Evolutionary conservation across 2,113 vertebrate genomes (phyloP).

Genomic region (Calyptommatus sinebrachiatus): DNA sequence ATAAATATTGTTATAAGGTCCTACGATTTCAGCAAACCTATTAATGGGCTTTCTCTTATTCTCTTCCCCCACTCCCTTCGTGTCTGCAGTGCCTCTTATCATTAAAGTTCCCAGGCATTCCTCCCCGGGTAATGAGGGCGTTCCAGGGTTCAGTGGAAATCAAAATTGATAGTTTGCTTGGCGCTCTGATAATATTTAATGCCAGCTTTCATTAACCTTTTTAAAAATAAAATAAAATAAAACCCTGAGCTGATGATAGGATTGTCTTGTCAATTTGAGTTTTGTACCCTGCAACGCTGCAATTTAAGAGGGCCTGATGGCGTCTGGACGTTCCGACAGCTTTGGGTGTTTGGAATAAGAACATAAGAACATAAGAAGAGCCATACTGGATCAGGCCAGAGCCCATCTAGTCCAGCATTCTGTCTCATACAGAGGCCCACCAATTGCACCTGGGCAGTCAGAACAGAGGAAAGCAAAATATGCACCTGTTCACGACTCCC

Average conservation of each 20-base stretch:
- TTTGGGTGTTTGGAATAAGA: background rate
- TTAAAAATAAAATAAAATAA: conserved; percentile 33
- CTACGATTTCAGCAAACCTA: conserved; percentile 46
- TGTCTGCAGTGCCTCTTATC: conserved; percentile 47
- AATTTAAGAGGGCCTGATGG: conserved; percentile 39
- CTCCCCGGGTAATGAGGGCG: conserved; percentile 32
- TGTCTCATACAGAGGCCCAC: too few species aligned
- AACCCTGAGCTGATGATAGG: conserved; percentile 14
- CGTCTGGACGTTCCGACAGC: conserved; percentile 28
- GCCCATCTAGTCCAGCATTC: too few species aligned
- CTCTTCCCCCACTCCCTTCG: conserved; percentile 22
- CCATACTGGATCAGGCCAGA: too few species aligned
- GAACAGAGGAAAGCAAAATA: too few species aligned
- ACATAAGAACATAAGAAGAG: too few species aligned
- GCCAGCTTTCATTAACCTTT: conserved; percentile 66
- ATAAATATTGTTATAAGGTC: conserved; percentile 57
- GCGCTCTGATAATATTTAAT: conserved; percentile 55
- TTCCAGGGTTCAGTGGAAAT: conserved; percentile 40
- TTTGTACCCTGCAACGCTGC: conserved; percentile 29
- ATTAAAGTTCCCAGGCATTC: conserved; percentile 30
- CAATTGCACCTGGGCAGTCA: too few species aligned
- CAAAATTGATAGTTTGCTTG: conserved; percentile 53
- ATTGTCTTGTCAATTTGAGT: conserved; percentile 32
- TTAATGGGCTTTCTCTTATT: conserved; percentile 23
- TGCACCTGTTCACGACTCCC: too few species aligned